Evolutionary conservation across 30 jellyfish, hydroid and myxozoan species (phyloP).

Genomic region (Haliclystus octoradiatus): DNA sequence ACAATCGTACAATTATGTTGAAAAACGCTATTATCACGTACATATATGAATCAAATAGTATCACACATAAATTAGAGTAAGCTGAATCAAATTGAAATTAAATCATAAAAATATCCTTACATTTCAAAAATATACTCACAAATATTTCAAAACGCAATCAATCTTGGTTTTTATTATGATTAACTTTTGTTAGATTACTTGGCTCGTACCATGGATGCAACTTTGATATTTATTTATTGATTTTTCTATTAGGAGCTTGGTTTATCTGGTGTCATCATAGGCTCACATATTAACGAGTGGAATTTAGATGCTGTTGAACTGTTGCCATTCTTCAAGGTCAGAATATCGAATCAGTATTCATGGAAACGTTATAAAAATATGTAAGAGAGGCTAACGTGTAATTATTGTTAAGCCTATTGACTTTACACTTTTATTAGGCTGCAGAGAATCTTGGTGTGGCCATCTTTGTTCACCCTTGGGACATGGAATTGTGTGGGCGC

Average conservation of each 20-base stretch:
- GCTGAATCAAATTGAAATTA: too few relatives aligned
- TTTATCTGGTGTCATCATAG: conserved; percentile 82
- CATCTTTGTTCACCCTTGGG: conserved; percentile 92
- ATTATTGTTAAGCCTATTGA: background rate
- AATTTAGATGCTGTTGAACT: conserved; percentile 85
- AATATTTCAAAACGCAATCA: too few relatives aligned
- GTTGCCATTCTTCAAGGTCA: conserved; percentile 78
- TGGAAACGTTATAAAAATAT: background rate
- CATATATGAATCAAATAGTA: too few relatives aligned
- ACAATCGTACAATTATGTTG: too few relatives aligned
- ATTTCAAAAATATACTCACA: too few relatives aligned
- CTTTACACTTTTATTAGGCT: conserved; percentile 29
- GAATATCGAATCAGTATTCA: background rate
- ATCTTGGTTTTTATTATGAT: too few relatives aligned
- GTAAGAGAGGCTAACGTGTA: background rate
- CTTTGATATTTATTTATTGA: too few relatives aligned
- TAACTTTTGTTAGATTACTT: too few relatives aligned
- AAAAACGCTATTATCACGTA: too few relatives aligned
- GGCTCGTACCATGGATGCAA: too few relatives aligned
- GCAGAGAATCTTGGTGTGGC: conserved; percentile 87
- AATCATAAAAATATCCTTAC: too few relatives aligned
- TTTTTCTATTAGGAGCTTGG: conserved; percentile 35
- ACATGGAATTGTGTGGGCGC: conserved; percentile 77
- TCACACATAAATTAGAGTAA: too few relatives aligned
- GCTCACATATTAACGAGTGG: conserved; percentile 88